Percentiles rank a stretch among this genome's conserved stretches.
Evolutionary conservation across 2,888 invertebrate species (phyloP).

Genomic region (Torymus aiolomorphi): DNA sequence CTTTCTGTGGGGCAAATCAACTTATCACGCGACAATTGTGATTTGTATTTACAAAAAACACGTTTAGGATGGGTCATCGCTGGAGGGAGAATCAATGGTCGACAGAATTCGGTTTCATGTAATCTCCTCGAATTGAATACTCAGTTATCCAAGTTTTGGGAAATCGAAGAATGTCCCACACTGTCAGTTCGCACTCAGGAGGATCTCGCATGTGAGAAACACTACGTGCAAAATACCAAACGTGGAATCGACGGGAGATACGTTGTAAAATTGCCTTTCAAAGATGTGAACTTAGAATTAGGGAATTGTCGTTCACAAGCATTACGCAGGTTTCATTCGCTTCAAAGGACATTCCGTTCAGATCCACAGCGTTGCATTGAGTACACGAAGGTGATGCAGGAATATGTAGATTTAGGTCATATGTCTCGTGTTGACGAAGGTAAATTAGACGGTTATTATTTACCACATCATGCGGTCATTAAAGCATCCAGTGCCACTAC

Average conservation of each 20-base stretch:
- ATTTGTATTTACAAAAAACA: slow-evolving; percentile 57
- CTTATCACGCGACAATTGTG: slow-evolving; percentile 32
- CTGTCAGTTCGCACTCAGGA: not conserved
- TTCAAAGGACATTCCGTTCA: not conserved
- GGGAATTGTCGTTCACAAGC: not conserved
- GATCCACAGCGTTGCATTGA: not conserved
- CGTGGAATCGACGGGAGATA: not conserved
- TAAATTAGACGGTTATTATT: slow-evolving; percentile 20
- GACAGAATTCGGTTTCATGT: not conserved
- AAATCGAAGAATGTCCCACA: slow-evolving; percentile 29
- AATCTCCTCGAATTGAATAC: not conserved
- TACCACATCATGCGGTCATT: slow-evolving; percentile 32
- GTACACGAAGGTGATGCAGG: slow-evolving; percentile 35
- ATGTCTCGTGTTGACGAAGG: slow-evolving; percentile 14
- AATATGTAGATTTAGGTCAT: too few species aligned
- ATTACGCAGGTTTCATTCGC: not conserved
- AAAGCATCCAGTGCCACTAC: slow-evolving; percentile 24
- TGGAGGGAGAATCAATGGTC: not conserved
- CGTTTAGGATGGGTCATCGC: slow-evolving; percentile 57
- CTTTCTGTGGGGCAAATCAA: slow-evolving; percentile 55
- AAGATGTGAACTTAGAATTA: not conserved
- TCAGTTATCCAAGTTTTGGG: slow-evolving; percentile 29
- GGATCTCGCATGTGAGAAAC: slow-evolving; percentile 32
- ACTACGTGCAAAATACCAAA: slow-evolving; percentile 33
- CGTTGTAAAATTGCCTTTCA: not conserved